A percentile compares a stretch with the other conserved stretches of the same genome.
Evolutionary conservation across 35 echinoderm and acorn worm genomes (phyloP).

Genomic region (Heliocidaris tuberculata): DNA sequence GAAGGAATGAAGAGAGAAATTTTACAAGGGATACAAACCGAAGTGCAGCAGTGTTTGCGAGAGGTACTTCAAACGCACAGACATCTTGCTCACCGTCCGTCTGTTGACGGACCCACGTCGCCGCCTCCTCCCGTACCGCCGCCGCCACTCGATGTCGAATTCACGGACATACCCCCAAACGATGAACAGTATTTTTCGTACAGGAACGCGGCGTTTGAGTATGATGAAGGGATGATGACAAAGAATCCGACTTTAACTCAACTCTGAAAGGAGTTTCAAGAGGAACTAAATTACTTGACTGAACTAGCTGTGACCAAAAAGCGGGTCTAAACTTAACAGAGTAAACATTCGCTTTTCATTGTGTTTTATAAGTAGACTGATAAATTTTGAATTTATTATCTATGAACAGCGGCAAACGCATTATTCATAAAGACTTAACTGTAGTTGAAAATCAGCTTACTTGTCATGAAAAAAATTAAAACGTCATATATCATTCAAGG

Average conservation of each 20-base stretch:
- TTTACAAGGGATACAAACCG: neutral
- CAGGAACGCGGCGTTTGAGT: neutral
- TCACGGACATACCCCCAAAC: neutral
- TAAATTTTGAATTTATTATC: too few species aligned
- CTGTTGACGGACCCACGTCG: neutral
- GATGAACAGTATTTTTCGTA: conserved; percentile 26
- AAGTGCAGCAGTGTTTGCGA: conserved; percentile 30
- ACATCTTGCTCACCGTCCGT: neutral
- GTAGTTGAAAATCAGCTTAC: too few species aligned
- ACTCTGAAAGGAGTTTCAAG: neutral
- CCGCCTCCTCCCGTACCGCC: conserved; percentile 36
- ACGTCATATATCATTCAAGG: too few species aligned
- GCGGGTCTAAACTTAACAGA: too few species aligned
- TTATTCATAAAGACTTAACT: too few species aligned
- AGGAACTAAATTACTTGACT: neutral
- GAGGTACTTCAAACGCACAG: neutral
- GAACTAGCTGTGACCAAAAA: too few species aligned
- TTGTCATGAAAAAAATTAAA: too few species aligned
- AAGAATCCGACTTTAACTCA: conserved; percentile 30
- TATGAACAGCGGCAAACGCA: too few species aligned
- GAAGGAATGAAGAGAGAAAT: conserved; percentile 15
- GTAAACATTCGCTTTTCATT: too few species aligned
- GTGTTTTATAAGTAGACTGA: too few species aligned
- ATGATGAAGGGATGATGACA: neutral
- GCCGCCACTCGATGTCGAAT: conserved; percentile 11